Conservation (phyloP, 2,888 invertebrate genomes). For the Drosophila ezoana region DNA sequence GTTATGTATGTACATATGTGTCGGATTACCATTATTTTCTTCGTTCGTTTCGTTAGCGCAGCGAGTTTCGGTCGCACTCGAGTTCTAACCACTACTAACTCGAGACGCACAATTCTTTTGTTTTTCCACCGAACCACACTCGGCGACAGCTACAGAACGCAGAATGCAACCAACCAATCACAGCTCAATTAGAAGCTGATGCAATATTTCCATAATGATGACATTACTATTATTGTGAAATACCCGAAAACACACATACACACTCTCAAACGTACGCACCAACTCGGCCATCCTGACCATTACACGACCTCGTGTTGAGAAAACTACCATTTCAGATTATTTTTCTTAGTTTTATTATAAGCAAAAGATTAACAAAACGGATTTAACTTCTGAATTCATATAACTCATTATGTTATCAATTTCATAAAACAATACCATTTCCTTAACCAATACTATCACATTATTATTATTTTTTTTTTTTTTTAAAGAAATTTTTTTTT, state of each 20-base stretch:
- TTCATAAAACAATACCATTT: too few relatives aligned
- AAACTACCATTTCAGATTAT: background rate
- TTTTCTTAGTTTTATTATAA: background rate
- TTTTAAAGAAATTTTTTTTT: too few relatives aligned
- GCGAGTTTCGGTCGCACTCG: background rate
- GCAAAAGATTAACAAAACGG: too few relatives aligned
- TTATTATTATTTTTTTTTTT: too few relatives aligned
- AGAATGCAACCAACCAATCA: background rate
- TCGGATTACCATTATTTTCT: too few relatives aligned
- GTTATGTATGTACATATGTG: too few relatives aligned
- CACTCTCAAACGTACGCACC: background rate
- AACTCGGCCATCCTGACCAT: background rate
- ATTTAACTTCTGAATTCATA: too few relatives aligned
- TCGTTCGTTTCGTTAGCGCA: background rate
- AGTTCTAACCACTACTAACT: background rate
- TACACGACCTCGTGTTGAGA: background rate
- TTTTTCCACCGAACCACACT: too few relatives aligned
- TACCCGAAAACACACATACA: background rate
- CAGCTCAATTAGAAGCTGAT: background rate
- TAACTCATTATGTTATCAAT: too few relatives aligned
- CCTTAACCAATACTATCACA: too few relatives aligned
- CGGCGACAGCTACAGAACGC: too few relatives aligned
- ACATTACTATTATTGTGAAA: background rate
- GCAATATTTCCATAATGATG: conserved; percentile 1
- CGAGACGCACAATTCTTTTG: too few relatives aligned